These are phyloP conservation scores for Ectemnius continuus DNA, from an alignment of 2,888 invertebrate genomes.

Conservation along the genomic window DNA sequence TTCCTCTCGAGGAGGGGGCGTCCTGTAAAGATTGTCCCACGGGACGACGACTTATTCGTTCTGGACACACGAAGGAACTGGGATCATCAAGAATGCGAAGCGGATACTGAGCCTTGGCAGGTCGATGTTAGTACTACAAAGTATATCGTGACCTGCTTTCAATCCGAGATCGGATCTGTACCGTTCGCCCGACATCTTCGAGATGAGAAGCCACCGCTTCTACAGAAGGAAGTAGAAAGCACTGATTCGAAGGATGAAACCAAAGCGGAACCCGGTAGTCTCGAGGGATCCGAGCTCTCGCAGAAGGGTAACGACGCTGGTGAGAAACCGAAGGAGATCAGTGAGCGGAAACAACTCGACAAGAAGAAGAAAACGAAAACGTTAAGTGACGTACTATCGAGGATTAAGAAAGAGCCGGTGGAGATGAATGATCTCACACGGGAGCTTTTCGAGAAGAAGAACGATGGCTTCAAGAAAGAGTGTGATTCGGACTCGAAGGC, in stretches of 20 bases:
- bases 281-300: constrained; percentile 57
- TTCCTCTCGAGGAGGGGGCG: constrained; percentile 90
- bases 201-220: constrained; percentile 75
- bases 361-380: constrained; percentile 81
- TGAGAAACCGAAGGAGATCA: constrained; percentile 54
- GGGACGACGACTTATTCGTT: constrained; percentile 89
- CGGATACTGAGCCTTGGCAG: constrained; percentile 87
- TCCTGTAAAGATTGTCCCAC: constrained; percentile 86
- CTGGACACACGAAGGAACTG: constrained; percentile 87
- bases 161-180: constrained; percentile 88
- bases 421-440: constrained; percentile 79
- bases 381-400: constrained; percentile 81
- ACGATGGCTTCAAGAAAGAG: constrained; percentile 71
- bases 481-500: constrained; percentile 70
- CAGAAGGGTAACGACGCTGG: constrained; percentile 51
- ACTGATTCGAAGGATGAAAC: constrained; percentile 64
- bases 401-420: constrained; percentile 81
- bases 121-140: constrained; percentile 82
- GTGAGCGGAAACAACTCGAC: constrained; percentile 61
- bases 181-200: constrained; percentile 87
- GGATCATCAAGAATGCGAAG: constrained; percentile 84
- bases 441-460: constrained; percentile 75
- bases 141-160: constrained; percentile 92
- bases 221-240: constrained; percentile 71
- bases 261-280: constrained; percentile 58